These are phyloP conservation scores for Amblyopsis rosae DNA, from an alignment of 2,113 vertebrate species.

Conservation along the genomic window DNA sequence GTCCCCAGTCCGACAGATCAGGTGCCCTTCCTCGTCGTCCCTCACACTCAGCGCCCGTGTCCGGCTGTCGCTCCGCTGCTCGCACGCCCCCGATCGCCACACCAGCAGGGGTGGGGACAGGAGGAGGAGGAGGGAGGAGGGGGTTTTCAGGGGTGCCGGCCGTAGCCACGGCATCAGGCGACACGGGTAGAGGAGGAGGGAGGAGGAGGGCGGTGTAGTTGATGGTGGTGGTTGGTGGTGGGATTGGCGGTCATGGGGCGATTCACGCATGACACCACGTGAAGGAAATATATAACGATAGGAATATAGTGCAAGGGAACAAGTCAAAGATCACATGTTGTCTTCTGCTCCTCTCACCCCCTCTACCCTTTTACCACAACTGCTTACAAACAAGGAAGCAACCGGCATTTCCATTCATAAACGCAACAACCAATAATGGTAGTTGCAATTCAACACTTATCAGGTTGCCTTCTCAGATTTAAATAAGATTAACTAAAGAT, in stretches of 20 bases:
- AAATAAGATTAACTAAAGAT: conserved; percentile 27
- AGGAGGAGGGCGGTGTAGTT: conserved; percentile 73
- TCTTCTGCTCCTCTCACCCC: conserved; percentile 74
- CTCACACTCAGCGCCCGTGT: conserved; percentile 97
- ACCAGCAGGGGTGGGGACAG: conserved; percentile 71
- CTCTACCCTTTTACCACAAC: conserved; percentile 72
- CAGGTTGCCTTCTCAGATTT: conserved; percentile 37
- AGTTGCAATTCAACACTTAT: conserved; percentile 40
- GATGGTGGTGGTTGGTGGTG: conserved; percentile 78
- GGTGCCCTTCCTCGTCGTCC: conserved; percentile 99
- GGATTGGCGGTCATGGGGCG: conserved; percentile 91
- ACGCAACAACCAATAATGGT: conserved; percentile 62
- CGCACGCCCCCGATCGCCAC: conserved; percentile 73
- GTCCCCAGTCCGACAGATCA: conserved; percentile 99
- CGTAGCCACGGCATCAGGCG: conserved; percentile 69
- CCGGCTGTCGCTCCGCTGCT: conserved; percentile 86
- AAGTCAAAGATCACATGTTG: conserved; percentile 84
- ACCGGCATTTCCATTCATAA: conserved; percentile 82
- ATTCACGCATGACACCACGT: conserved; percentile 89
- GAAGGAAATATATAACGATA: conserved; percentile 92
- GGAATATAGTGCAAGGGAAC: conserved; percentile 87
- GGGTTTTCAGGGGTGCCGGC: conserved; percentile 66
- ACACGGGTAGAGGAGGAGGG: conserved; percentile 79
- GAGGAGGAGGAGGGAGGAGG: conserved; percentile 65
- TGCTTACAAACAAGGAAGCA: conserved; percentile 79